Conservation (phyloP, 2,797 vertebrate genomes). For the Cynopterus sphinx region DNA sequence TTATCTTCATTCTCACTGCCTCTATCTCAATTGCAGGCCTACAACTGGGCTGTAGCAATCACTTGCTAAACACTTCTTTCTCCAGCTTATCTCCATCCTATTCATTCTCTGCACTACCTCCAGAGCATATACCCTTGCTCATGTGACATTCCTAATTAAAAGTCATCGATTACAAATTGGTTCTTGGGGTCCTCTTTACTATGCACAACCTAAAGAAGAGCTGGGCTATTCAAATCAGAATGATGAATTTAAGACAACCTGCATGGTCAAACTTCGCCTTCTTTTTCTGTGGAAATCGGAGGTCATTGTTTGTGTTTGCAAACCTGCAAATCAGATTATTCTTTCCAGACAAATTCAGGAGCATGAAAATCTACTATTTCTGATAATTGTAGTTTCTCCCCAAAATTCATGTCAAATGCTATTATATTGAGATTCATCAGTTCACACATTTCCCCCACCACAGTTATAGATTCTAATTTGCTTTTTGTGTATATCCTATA, state of each 20-base stretch:
- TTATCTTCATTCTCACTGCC: background rate
- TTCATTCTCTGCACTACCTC: background rate
- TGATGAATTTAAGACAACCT: background rate
- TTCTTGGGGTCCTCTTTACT: background rate
- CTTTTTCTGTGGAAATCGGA: background rate
- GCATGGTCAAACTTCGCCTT: background rate
- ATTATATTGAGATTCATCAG: background rate
- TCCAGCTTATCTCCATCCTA: background rate
- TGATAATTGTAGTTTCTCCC: background rate
- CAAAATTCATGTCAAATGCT: background rate
- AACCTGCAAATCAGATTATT: background rate
- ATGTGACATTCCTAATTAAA: background rate
- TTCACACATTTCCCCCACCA: background rate
- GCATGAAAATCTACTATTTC: background rate
- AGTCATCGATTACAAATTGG: background rate
- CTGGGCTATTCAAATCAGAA: background rate
- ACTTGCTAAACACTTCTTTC: background rate
- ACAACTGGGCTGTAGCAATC: background rate
- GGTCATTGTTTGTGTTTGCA: background rate
- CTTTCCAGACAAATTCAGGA: background rate
- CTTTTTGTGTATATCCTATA: background rate
- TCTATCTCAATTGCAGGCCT: background rate
- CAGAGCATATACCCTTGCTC: background rate
- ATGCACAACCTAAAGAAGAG: background rate
- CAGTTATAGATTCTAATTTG: background rate